Evolutionary conservation across 2,797 vertebrate species (phyloP).

Genomic region (Notolabrus celidotus): DNA sequence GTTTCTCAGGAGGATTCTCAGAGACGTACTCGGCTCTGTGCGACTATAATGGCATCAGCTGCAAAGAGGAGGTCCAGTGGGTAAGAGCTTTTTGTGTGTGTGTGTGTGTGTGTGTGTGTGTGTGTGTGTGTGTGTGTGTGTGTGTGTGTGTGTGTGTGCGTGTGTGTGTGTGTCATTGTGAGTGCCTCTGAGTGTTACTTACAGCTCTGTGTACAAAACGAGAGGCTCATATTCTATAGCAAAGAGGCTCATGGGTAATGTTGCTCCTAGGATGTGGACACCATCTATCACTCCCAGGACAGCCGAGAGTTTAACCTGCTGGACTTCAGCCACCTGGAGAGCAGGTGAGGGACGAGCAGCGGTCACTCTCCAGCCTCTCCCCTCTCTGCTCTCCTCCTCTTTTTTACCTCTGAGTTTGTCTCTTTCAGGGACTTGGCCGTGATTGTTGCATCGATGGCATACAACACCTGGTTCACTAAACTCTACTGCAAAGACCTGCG

Average conservation of each 20-base stretch:
- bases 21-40: conserved; percentile 93
- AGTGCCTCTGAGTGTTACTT: conserved; percentile 66
- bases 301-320: conserved; percentile 93
- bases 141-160: too few species aligned
- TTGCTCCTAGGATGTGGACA: conserved; percentile 91
- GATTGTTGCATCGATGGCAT: conserved; percentile 92
- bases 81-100: conserved; percentile 80
- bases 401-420: neutral
- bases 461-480: conserved; percentile 94
- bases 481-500: conserved; percentile 92
- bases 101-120: conserved; percentile 63
- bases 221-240: conserved; percentile 30
- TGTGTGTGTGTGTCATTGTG: conserved; percentile 53
- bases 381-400: neutral
- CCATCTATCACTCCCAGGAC: conserved; percentile 95
- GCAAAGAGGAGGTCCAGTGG: conserved; percentile 96
- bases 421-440: conserved; percentile 90
- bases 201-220: conserved; percentile 46
- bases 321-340: conserved; percentile 95
- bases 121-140: conserved; percentile 66
- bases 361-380: neutral
- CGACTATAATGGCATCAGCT: conserved; percentile 93
- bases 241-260: conserved; percentile 59
- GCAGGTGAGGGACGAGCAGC: conserved; percentile 81
- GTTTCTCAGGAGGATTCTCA: conserved; percentile 90